phyloP scores from a whole-genome alignment of 2,113 vertebrate species.

The Poeciliopsis retropinna region DNA sequence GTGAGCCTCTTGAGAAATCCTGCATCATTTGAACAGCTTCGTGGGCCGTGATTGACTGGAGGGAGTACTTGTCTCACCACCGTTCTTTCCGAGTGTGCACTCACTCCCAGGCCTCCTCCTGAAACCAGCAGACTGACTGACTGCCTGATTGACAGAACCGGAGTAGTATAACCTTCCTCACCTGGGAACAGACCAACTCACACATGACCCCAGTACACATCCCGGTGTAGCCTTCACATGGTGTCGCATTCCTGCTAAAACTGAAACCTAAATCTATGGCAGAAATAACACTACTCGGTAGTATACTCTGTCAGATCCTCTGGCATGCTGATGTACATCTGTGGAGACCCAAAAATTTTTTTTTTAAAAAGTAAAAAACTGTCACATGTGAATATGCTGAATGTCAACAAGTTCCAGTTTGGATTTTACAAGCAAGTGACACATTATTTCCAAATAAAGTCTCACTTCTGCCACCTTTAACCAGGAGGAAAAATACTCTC shows the following conservation, averaged over 20 bases:
- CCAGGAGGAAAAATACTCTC: not conserved
- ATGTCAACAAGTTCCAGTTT: conserved; percentile 27
- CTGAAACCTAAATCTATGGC: conserved; percentile 34
- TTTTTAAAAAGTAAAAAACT: conserved; percentile 20
- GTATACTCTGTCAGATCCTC: conserved; percentile 47
- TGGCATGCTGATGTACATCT: conserved; percentile 42
- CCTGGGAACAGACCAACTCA: conserved; percentile 62
- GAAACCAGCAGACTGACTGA: conserved; percentile 47
- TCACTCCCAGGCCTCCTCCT: conserved; percentile 17
- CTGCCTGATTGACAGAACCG: conserved; percentile 70
- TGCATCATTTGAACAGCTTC: conserved; percentile 65
- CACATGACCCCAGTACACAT: conserved; percentile 60
- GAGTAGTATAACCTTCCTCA: conserved; percentile 74
- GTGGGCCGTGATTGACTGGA: conserved; percentile 60
- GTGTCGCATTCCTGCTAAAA: conserved; percentile 44
- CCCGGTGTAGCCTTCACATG: conserved; percentile 31
- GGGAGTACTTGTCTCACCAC: conserved; percentile 60
- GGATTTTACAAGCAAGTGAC: conserved; percentile 10
- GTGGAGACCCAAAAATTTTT: conserved; percentile 22
- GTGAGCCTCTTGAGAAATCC: conserved; percentile 53
- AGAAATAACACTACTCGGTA: conserved; percentile 43
- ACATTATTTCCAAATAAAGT: conserved; percentile 18
- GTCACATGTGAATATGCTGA: conserved; percentile 20
- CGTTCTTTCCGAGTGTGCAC: conserved; percentile 35
- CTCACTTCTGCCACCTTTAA: not conserved